Conservation (phyloP, 1,140 invertebrate genomes). For the Phthorimaea operculella region DNA sequence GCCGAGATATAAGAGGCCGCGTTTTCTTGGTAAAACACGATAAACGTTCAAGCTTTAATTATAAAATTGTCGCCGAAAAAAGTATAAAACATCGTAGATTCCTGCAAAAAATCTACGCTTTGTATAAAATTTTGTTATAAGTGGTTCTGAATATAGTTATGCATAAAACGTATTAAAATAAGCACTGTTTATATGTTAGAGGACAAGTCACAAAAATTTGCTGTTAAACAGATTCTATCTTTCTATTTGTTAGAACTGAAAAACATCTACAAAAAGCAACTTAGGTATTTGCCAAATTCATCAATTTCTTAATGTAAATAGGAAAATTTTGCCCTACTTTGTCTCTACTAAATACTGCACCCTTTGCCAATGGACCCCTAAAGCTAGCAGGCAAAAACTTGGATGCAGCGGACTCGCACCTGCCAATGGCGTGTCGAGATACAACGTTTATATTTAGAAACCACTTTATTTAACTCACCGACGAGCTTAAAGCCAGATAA, state of each 20-base stretch:
- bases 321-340: too few species aligned
- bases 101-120: not conserved
- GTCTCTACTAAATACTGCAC: not conserved
- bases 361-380: slow-evolving; percentile 7
- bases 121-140: too few species aligned
- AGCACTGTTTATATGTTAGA: too few species aligned
- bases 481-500: slow-evolving; percentile 55
- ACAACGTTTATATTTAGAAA: slow-evolving; percentile 65
- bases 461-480: slow-evolving; percentile 63
- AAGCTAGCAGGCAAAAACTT: slow-evolving; percentile 37
- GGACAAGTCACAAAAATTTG: too few species aligned
- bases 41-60: slow-evolving; percentile 52
- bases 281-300: too few species aligned
- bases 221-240: too few species aligned
- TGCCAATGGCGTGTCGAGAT: slow-evolving; percentile 62
- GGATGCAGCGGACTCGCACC: slow-evolving; percentile 46
- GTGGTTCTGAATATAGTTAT: too few species aligned
- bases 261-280: too few species aligned
- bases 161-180: too few species aligned
- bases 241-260: too few species aligned
- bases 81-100: slow-evolving; percentile 18
- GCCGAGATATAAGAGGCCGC: slow-evolving; percentile 30
- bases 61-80: slow-evolving; percentile 54
- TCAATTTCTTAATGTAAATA: too few species aligned
- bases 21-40: slow-evolving; percentile 36